Evolutionary conservation across 2,797 vertebrate genomes (phyloP).

Genomic region (Pangasius djambal): DNA sequence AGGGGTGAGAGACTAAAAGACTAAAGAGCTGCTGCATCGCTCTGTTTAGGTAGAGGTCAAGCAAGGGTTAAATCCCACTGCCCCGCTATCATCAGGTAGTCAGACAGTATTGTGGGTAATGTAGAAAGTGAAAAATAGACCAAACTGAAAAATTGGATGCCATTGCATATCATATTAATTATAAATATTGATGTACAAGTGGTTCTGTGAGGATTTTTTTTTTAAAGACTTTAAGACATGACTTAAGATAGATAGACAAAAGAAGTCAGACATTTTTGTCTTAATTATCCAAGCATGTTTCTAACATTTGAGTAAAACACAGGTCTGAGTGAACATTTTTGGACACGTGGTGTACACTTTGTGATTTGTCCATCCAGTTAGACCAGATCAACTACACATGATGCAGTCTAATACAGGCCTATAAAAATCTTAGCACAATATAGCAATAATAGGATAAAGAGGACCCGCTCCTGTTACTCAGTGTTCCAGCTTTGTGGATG

Average conservation of each 20-base stretch:
- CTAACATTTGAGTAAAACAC: not conserved
- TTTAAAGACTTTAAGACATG: not conserved
- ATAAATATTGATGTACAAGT: not conserved
- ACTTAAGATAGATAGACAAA: not conserved
- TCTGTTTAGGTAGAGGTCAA: not conserved
- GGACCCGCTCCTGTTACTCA: not conserved
- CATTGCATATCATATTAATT: not conserved
- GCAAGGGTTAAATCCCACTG: not conserved
- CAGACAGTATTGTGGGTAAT: not conserved
- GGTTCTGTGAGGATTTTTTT: not conserved
- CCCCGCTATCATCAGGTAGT: not conserved
- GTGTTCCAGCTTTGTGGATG: conserved; percentile 1
- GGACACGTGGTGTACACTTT: too few species aligned
- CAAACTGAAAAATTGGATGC: too few species aligned
- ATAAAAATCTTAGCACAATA: not conserved
- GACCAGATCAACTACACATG: not conserved
- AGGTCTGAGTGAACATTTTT: not conserved
- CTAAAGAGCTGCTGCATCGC: not conserved
- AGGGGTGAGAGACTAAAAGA: not conserved
- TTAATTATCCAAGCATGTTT: not conserved
- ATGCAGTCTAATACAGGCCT: not conserved
- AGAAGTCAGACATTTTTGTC: not conserved
- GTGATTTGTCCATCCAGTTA: not conserved
- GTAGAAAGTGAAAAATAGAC: not conserved
- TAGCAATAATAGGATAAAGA: not conserved